These are phyloP conservation scores for Zelleria hepariella DNA, from an alignment of 2,888 invertebrate species.

Conservation along the genomic window DNA sequence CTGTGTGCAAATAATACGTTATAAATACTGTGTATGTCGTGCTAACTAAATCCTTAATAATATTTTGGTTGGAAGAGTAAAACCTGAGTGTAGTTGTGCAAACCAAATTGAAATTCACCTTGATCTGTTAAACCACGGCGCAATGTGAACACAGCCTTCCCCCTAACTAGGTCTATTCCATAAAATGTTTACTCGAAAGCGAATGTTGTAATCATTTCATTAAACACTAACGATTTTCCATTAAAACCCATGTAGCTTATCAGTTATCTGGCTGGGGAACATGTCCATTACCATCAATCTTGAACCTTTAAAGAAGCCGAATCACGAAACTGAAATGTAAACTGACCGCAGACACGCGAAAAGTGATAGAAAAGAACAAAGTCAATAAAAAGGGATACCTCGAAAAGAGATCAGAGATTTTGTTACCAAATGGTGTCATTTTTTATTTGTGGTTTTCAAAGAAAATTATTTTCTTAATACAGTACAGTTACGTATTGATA, in stretches of 20 bases:
- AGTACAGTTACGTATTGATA: too few relatives aligned
- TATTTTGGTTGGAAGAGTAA: too few relatives aligned
- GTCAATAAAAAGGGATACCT: too few relatives aligned
- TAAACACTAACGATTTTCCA: constrained; percentile 2
- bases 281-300: neutral
- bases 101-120: neutral
- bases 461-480: too few relatives aligned
- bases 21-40: too few relatives aligned
- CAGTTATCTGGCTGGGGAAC: neutral
- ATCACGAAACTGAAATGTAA: neutral
- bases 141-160: neutral
- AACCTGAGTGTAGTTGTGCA: neutral
- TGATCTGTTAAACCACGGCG: neutral
- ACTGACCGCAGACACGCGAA: too few relatives aligned
- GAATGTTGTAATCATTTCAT: constrained; percentile 4
- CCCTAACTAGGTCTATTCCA: neutral
- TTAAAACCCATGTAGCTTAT: neutral
- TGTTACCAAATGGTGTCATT: too few relatives aligned
- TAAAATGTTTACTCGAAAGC: neutral
- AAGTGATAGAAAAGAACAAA: neutral
- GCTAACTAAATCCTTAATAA: neutral
- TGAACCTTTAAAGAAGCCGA: neutral
- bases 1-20: too few relatives aligned
- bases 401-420: too few relatives aligned
- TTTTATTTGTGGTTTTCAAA: too few relatives aligned